Conservation (phyloP, 2,113 vertebrate genomes). For the Ammodytes dubius region DNA sequence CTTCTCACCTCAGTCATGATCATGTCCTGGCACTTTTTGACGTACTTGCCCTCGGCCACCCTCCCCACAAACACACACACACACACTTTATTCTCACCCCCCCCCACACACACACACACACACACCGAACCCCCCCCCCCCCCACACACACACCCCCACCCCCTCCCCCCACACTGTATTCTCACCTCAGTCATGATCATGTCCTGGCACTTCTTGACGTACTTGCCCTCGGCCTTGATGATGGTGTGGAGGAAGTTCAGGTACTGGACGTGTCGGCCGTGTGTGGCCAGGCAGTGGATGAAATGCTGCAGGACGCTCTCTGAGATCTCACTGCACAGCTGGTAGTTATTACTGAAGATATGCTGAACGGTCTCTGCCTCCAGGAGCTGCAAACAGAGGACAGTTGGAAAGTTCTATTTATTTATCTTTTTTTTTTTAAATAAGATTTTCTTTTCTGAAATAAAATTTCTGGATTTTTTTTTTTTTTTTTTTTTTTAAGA, state of each 20-base stretch:
- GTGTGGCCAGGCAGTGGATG: conserved; percentile 96
- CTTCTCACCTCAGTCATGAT: conserved; percentile 95
- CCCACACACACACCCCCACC: background rate
- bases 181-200: conserved; percentile 99
- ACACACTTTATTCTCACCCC: no score
- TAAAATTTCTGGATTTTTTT: no score
- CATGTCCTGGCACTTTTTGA: conserved; percentile 99
- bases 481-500: no score
- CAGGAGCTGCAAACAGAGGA: conserved; percentile 83
- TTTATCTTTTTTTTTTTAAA: no score
- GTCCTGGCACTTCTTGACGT: conserved; percentile 99
- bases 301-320: conserved; percentile 96
- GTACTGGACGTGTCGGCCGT: conserved; percentile 97
- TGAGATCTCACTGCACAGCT: conserved; percentile 93
- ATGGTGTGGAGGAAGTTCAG: conserved; percentile 98
- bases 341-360: conserved; percentile 98
- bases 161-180: background rate
- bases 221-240: conserved; percentile 99
- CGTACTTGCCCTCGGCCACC: conserved; percentile 98
- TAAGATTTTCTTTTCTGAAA: no score
- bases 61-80: no score
- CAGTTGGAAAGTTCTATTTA: background rate
- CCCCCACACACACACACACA: no score
- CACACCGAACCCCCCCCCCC: no score
- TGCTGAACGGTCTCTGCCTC: conserved; percentile 98